phyloP scores from a whole-genome alignment of 2,113 vertebrate genomes.

The Atherinomorus stipes region DNA sequence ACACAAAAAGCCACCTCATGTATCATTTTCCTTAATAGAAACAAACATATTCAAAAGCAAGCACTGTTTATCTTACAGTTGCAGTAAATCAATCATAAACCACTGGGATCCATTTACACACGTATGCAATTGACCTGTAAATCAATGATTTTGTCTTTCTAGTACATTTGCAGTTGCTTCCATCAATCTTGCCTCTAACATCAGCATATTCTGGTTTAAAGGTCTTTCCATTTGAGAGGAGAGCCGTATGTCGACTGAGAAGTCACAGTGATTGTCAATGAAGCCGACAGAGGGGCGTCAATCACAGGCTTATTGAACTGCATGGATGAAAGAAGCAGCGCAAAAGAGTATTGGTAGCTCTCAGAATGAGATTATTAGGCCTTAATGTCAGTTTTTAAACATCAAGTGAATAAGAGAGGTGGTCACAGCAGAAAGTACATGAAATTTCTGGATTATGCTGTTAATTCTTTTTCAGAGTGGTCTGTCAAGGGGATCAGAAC shows the following conservation, averaged over 20 bases:
- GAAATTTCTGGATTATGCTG: not conserved
- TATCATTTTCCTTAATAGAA: not conserved
- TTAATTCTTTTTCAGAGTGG: no score
- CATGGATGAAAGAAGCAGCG: constrained; percentile 17
- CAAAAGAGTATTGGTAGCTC: constrained; percentile 52
- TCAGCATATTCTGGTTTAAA: constrained; percentile 30
- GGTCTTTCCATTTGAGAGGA: constrained; percentile 30
- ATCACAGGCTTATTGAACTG: constrained; percentile 64
- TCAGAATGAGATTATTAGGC: constrained; percentile 33
- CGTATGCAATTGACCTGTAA: constrained; percentile 8
- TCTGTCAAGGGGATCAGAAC: not conserved
- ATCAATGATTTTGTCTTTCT: constrained; percentile 50
- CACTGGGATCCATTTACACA: constrained; percentile 26
- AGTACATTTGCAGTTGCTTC: constrained; percentile 38
- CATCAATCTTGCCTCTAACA: constrained; percentile 54
- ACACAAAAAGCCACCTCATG: not conserved
- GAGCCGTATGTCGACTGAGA: constrained; percentile 20
- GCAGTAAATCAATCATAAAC: constrained; percentile 43
- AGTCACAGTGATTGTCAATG: constrained; percentile 55
- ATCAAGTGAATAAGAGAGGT: not conserved
- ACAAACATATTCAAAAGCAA: not conserved
- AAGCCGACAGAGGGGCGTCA: constrained; percentile 58
- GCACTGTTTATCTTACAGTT: not conserved
- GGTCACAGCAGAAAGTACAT: not conserved
- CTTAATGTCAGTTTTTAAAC: constrained; percentile 27